Evolutionary conservation across 2,888 invertebrate species (phyloP).

Genomic region (Calameuta pallipes): DNA sequence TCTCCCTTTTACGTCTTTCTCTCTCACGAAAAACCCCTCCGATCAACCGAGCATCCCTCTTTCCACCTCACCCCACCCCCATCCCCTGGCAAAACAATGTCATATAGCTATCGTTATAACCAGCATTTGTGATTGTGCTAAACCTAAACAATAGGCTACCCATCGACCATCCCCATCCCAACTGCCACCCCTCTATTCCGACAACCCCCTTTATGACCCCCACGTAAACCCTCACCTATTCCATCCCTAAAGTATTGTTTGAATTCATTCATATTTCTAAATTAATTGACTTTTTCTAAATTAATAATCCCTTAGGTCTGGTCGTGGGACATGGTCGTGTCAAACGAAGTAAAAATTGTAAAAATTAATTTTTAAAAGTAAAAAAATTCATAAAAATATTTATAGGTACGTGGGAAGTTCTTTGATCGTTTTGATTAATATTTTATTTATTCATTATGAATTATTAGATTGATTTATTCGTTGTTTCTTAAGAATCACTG

Average conservation of each 20-base stretch:
- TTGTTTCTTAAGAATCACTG: neutral
- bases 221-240: conserved; percentile 24
- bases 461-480: neutral
- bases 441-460: neutral
- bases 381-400: too few relatives aligned
- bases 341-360: neutral
- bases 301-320: neutral
- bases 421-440: neutral
- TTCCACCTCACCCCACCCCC: neutral
- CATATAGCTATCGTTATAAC: conserved; percentile 32
- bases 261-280: conserved; percentile 46
- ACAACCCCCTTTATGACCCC: conserved; percentile 14
- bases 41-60: neutral
- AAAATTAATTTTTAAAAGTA: too few relatives aligned
- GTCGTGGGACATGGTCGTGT: neutral
- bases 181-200: conserved; percentile 8
- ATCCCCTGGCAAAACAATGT: conserved; percentile 33
- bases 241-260: conserved; percentile 27
- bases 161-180: conserved; percentile 41
- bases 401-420: too few relatives aligned
- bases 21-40: conserved; percentile 3
- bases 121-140: conserved; percentile 53
- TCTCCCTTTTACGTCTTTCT: neutral
- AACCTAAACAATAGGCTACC: conserved; percentile 51
- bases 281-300: conserved; percentile 45